These are phyloP conservation scores for Turritopsis dohrnii DNA, from an alignment of 30 jellyfish, hydroid and myxozoan species.

Conservation along the genomic window DNA sequence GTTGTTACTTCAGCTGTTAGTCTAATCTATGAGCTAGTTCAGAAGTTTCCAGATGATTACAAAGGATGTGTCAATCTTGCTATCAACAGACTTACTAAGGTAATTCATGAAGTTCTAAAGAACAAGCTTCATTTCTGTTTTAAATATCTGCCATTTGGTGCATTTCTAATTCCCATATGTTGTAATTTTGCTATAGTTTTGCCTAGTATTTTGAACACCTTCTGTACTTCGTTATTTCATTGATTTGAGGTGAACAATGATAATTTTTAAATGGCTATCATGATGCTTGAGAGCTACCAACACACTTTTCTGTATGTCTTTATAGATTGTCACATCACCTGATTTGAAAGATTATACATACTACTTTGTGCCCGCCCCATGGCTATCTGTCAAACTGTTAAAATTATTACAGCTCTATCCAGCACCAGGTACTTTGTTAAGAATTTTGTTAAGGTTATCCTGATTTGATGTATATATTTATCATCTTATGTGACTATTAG, in stretches of 20 bases:
- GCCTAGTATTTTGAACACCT: too few relatives aligned
- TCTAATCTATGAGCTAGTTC: slow-evolving; percentile 67
- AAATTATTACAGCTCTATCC: slow-evolving; percentile 78
- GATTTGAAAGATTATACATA: slow-evolving; percentile 94
- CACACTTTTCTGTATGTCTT: background rate
- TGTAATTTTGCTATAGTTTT: too few relatives aligned
- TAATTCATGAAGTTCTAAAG: background rate
- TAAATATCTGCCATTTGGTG: background rate
- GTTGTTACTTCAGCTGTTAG: slow-evolving; percentile 92
- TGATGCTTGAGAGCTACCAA: background rate
- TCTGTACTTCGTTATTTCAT: too few relatives aligned
- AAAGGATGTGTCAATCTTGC: slow-evolving; percentile 86
- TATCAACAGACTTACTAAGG: slow-evolving; percentile 72
- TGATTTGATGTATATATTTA: background rate
- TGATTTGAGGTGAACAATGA: too few relatives aligned
- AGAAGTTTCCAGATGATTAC: slow-evolving; percentile 79
- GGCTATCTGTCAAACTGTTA: slow-evolving; percentile 89
- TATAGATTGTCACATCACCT: slow-evolving; percentile 85
- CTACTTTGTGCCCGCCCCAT: slow-evolving; percentile 95
- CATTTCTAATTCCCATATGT: too few relatives aligned
- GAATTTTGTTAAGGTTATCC: background rate
- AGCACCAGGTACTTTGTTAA: slow-evolving; percentile 59
- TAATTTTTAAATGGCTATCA: background rate
- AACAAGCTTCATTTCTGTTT: background rate
- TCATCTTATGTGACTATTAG: too few relatives aligned